Evolutionary conservation across 2,797 vertebrate genomes (phyloP).

Genomic region (Syngnathus acus): DNA sequence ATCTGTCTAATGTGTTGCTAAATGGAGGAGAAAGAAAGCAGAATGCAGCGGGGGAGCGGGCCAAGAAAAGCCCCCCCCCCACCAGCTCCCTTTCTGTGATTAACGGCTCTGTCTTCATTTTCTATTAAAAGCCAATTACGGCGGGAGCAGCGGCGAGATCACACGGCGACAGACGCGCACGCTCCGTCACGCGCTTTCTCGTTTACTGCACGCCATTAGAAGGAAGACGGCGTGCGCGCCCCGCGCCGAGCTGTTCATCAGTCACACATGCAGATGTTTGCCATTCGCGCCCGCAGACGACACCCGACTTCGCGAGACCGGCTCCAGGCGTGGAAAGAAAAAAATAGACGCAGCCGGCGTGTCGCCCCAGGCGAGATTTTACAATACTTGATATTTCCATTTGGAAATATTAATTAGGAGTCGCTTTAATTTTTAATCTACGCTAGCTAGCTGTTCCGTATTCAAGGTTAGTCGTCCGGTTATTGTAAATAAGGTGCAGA

Average conservation of each 20-base stretch:
- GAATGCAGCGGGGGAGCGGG: conserved; percentile 54
- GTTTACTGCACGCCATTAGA: conserved; percentile 56
- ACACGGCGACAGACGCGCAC: conserved; percentile 20
- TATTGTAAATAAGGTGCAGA: too few relatives aligned
- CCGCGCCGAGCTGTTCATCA: conserved; percentile 35
- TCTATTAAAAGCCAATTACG: conserved; percentile 79
- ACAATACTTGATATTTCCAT: too few relatives aligned
- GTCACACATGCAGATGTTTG: conserved; percentile 26
- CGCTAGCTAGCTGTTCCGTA: too few relatives aligned
- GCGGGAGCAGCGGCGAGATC: conserved; percentile 51
- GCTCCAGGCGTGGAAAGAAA: neutral
- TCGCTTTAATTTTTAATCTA: too few relatives aligned
- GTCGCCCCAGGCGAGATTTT: too few relatives aligned
- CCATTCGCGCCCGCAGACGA: conserved; percentile 7
- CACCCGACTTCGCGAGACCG: neutral
- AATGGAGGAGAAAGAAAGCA: conserved; percentile 65
- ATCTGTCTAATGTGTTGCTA: conserved; percentile 56
- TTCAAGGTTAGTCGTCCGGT: too few relatives aligned
- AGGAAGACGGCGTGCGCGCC: conserved; percentile 37
- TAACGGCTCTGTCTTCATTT: conserved; percentile 74
- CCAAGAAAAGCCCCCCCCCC: conserved; percentile 46
- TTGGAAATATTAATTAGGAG: too few relatives aligned
- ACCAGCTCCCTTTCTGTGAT: conserved; percentile 63
- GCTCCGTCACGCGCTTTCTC: conserved; percentile 28
- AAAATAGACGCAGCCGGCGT: neutral